phyloP scores from a whole-genome alignment of 2,797 vertebrate species.

The Danionella dracula region DNA sequence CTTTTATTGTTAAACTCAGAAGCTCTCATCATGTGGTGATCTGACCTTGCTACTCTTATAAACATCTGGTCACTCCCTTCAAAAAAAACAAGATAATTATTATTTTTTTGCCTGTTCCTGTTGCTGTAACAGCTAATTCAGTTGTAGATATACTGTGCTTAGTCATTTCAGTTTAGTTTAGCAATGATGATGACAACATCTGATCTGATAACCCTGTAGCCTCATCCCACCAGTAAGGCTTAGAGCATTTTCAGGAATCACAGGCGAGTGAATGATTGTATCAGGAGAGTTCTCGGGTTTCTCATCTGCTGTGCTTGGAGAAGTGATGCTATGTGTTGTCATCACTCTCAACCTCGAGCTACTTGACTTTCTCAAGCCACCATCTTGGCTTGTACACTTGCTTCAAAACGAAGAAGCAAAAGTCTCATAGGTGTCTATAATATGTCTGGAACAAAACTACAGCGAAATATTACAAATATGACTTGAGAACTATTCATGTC shows the following conservation, averaged over 20 bases:
- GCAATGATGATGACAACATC: constrained; percentile 25
- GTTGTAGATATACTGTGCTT: constrained; percentile 20
- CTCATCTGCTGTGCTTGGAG: constrained; percentile 56
- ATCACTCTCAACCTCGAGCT: constrained; percentile 66
- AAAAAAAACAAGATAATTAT: constrained; percentile 61
- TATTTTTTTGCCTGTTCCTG: constrained; percentile 57
- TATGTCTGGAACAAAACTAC: too few relatives aligned
- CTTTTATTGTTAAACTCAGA: constrained; percentile 45
- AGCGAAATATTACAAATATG: too few relatives aligned
- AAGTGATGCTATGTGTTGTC: constrained; percentile 58
- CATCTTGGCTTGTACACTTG: constrained; percentile 40
- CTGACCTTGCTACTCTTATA: constrained; percentile 43
- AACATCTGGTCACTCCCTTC: constrained; percentile 60
- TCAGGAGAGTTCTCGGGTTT: constrained; percentile 70
- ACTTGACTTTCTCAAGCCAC: constrained; percentile 46
- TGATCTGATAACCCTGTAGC: constrained; percentile 4
- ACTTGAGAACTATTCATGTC: too few relatives aligned
- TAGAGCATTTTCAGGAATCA: constrained; percentile 71
- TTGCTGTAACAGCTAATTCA: background rate
- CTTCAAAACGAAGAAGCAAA: too few relatives aligned
- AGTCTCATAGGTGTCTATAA: too few relatives aligned
- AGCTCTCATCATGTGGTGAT: constrained; percentile 9
- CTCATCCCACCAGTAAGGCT: constrained; percentile 27
- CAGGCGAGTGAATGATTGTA: constrained; percentile 61
- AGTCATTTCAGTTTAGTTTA: constrained; percentile 31